Base-by-base conservation (phyloP, 2,888 invertebrate genomes). In the Folsomia manolachei region DNA sequence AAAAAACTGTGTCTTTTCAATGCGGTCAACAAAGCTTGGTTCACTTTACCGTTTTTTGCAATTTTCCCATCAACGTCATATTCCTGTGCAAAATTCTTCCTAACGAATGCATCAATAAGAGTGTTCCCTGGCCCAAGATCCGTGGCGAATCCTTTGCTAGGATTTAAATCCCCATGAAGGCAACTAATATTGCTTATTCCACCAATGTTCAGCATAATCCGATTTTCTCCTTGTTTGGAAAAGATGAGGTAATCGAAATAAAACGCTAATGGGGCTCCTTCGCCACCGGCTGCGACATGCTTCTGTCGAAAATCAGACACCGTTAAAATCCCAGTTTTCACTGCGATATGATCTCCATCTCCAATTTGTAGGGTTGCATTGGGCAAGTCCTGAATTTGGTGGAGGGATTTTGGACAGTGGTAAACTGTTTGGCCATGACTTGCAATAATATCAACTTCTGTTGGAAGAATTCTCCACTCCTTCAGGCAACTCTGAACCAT, bases 101-200 rank as follows among this genome's bases (percentile, higher is more conserved):
- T 63, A 19, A 62, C 23, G 25, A 27, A 68, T 14, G 68, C 61
- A 53, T 77, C 77, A 26, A 77, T 66, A 14, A 77, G 27, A 1
- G 77, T 77, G 56, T 77, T 77, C 61, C 77, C 77, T 18, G 77
- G 77, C 1, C 77, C 77, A 1, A 71, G 61, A 65, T 77, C 77
- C 1, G 73, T 73, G 19, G 70, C 70, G 24, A 77, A 62, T 56
- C 67, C 63, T 24, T 63, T 66, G 0, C n/a, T 60, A 14, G 27
- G 19, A 27, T 71, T 64, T 14, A 39, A 39, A 27, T 52, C 61
- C 39, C 51, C 70, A 21, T 69, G 70, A 7, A 77, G 52, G 60
- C 65, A 73, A 1, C 75, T 73, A 52, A 75, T 73, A 26, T 77
- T 77, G n/a, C 75, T 71, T 18, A 77, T 75, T 19, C 77, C 77